A percentile compares a stretch with the other conserved stretches of the same genome.
These are phyloP conservation scores for Megathymus violae DNA, from an alignment of 1,140 invertebrate species.

Conservation along the genomic window DNA sequence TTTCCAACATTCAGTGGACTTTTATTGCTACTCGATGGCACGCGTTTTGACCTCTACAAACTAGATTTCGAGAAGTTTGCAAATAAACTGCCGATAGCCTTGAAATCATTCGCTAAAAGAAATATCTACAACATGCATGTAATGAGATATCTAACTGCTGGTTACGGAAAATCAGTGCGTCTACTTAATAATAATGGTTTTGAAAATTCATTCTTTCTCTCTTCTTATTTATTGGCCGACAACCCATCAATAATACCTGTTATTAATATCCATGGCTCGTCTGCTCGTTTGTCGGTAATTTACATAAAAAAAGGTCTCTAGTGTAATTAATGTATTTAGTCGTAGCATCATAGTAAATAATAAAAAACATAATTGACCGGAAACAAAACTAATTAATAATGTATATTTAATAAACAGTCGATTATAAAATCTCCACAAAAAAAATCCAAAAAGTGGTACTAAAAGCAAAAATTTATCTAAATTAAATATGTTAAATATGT, in stretches of 20 bases:
- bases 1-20: conserved; percentile 2
- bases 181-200: not conserved
- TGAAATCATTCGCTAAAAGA: not conserved
- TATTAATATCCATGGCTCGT: too few relatives aligned
- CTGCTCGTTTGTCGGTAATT: too few relatives aligned
- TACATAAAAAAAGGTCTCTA: not conserved
- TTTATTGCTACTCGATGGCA: conserved; percentile 4
- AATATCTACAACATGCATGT: not conserved
- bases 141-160: too few relatives aligned
- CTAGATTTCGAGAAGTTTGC: conserved; percentile 5
- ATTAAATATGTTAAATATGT: too few relatives aligned
- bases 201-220: too few relatives aligned
- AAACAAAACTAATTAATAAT: too few relatives aligned
- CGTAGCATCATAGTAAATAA: not conserved
- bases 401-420: too few relatives aligned
- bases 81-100: not conserved
- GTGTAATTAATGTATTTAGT: not conserved
- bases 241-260: too few relatives aligned
- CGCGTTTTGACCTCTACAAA: conserved; percentile 4
- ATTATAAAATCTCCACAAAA: too few relatives aligned
- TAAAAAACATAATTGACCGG: not conserved
- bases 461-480: too few relatives aligned
- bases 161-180: not conserved
- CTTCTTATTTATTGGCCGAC: too few relatives aligned
- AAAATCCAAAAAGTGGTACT: too few relatives aligned